Evolutionary conservation across 2,888 invertebrate species (phyloP).

Genomic region (Pristionchus fissidentatus): DNA sequence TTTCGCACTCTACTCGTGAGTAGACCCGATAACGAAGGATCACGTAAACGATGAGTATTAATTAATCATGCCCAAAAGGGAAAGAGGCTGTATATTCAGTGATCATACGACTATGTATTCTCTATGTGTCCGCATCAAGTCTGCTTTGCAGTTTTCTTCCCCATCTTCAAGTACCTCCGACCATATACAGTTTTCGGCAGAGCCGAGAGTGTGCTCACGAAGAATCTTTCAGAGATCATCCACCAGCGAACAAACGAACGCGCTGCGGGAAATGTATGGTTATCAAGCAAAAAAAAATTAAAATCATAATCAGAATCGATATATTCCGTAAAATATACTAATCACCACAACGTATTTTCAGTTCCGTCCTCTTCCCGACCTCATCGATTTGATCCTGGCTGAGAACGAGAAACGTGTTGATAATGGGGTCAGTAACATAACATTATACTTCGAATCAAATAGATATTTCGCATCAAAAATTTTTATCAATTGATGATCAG

Average conservation of each 20-base stretch:
- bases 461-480: background rate
- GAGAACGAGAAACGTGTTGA: slow-evolving; percentile 39
- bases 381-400: slow-evolving; percentile 42
- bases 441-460: no score
- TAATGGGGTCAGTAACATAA: slow-evolving; percentile 5
- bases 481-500: background rate
- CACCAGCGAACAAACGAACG: slow-evolving; percentile 5
- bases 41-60: no score
- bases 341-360: background rate
- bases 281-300: no score
- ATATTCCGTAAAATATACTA: no score
- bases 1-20: no score
- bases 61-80: no score
- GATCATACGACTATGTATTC: no score
- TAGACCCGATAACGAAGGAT: no score
- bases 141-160: slow-evolving; percentile 18
- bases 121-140: no score
- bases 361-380: slow-evolving; percentile 37
- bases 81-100: no score
- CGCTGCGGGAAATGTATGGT: background rate
- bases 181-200: slow-evolving; percentile 12
- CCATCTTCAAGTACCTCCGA: background rate
- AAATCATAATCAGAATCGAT: no score
- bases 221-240: slow-evolving; percentile 21
- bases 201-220: slow-evolving; percentile 1